Base-by-base conservation (phyloP, 2,113 vertebrate species). In the Caranx melampygus region DNA sequence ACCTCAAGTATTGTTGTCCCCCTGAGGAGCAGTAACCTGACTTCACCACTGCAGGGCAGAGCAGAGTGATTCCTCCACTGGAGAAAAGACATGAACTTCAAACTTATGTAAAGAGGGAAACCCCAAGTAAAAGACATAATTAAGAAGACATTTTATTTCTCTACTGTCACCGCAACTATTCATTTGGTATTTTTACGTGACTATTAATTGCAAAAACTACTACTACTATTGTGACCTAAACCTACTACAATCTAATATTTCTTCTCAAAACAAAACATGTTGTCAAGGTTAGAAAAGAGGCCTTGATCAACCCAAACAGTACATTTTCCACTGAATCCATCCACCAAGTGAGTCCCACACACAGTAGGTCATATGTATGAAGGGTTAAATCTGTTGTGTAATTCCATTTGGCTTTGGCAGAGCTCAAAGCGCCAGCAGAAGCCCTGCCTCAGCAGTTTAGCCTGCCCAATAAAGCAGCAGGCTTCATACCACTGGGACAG, bases 401-500 rank as follows among this genome's bases (percentile, higher is more conserved):
- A 92, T 91, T 92, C 80, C 85, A 87, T 92, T 93, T 92, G 91
- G 88, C 91, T 93, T 92, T 83, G 91, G 88, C 87, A 81, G 80
- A 73, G 81, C 87, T 88, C 69, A n/a, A 49, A 86, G 87, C 83
- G 55, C 91, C 85, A 88, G 89, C 74, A 92, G 91, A 93, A 92
- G 78, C 69, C 89, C 91, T 91, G 90, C 87, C 89, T 94, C 92
- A 94, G 93, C 92, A 91, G 76, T 92, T 93, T 79, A 72, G 57
- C 52, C 84, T 88, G 86, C 89, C 91, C 93, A 94, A 92, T 93
- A 94, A 93, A 93, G 92, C 93, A 93, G 90, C 91, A 91, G 89
- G 91, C 91, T 87, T 90, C 86, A 88, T 91, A 81, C 92, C 91
- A 59, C 92, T 88, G 92, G 92, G 91, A 92, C 88, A 86, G 87